phyloP scores from a whole-genome alignment of 2,888 invertebrate genomes.

The Cephus runcator region DNA sequence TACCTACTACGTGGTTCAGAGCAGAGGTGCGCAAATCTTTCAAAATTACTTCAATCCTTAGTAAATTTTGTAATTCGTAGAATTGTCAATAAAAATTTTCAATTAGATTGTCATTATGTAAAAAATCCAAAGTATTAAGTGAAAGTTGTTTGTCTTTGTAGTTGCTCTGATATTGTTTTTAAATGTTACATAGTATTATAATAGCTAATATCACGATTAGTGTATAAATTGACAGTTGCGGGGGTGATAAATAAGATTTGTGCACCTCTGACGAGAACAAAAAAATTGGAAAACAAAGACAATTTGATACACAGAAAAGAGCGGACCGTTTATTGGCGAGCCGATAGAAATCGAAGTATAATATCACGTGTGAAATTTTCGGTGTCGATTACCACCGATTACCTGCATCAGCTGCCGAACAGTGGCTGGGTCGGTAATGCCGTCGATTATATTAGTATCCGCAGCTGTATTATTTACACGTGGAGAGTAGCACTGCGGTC shows the following conservation, averaged over 20 bases:
- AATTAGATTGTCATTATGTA: neutral
- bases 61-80: neutral
- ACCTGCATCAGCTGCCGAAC: constrained; percentile 36
- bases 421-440: constrained; percentile 28
- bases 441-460: constrained; percentile 39
- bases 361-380: constrained; percentile 36
- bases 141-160: neutral
- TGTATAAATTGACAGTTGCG: neutral
- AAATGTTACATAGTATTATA: neutral
- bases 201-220: neutral
- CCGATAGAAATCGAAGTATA: neutral
- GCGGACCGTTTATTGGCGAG: neutral
- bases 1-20: neutral
- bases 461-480: constrained; percentile 57
- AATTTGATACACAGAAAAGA: neutral
- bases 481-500: constrained; percentile 51
- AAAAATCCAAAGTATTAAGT: neutral
- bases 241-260: neutral
- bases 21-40: neutral
- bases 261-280: neutral
- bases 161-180: neutral
- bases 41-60: neutral
- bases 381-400: constrained; percentile 40
- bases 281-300: neutral
- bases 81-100: neutral